Percentiles rank a stretch among this genome's conserved stretches.
Evolutionary conservation across 1,140 invertebrate genomes (phyloP).

Genomic region (Amyelois transitella): DNA sequence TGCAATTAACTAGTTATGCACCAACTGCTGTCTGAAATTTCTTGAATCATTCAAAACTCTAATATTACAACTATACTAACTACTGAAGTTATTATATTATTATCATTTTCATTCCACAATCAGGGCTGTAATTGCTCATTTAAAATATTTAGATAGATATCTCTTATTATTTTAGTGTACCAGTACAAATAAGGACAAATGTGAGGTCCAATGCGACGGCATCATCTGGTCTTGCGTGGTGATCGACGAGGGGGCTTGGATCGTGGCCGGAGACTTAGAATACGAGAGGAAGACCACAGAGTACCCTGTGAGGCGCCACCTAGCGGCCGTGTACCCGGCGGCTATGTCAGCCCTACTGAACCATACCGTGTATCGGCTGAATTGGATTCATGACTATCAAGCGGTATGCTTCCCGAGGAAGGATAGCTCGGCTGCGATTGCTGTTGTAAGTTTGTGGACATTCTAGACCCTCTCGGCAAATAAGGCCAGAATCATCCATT

Average conservation of each 20-base stretch:
- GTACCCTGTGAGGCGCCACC: conserved; percentile 31
- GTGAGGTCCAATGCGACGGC: conserved; percentile 41
- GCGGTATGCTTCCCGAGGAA: conserved; percentile 49
- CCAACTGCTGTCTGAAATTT: too few relatives aligned
- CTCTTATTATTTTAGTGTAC: background rate
- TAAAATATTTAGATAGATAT: background rate
- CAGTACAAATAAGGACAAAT: conserved; percentile 27
- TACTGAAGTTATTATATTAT: too few relatives aligned
- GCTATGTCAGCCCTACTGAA: conserved; percentile 50
- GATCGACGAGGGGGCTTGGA: conserved; percentile 55
- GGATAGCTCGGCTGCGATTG: conserved; percentile 1
- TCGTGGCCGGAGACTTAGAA: conserved; percentile 26
- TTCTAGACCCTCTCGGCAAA: too few relatives aligned
- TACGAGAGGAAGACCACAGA: conserved; percentile 5
- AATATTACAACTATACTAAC: too few relatives aligned
- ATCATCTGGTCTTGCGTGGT: conserved; percentile 46
- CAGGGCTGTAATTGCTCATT: too few relatives aligned
- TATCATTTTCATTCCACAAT: too few relatives aligned
- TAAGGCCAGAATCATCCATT: too few relatives aligned
- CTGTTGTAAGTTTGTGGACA: background rate
- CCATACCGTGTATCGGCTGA: conserved; percentile 40
- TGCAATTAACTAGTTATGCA: too few relatives aligned
- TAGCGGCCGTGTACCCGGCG: conserved; percentile 37
- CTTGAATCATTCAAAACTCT: too few relatives aligned
- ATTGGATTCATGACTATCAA: conserved; percentile 63